Evolutionary conservation across 2,113 vertebrate species (phyloP), one percentile per base, ranked within the genome.

Genomic region (Oreocharis arfaki): DNA sequence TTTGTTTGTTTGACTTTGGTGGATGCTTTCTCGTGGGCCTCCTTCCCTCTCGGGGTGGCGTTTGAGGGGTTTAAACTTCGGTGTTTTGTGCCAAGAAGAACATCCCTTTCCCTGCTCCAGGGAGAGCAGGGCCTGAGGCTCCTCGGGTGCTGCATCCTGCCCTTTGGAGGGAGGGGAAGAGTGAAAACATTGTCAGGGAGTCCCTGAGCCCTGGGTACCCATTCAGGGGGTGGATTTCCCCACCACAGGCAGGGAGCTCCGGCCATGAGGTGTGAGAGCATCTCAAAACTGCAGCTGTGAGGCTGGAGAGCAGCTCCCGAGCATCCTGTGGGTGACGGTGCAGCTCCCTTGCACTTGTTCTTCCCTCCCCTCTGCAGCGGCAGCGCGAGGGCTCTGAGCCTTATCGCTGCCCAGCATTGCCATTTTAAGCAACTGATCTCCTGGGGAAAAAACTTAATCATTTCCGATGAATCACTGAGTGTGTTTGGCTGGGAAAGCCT

Each of bases 381-480:
- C 67, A 33, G 13, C 3, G 0, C 0, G 1, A 69, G 47, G 47
- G 30, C 93, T 92, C 16, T 0, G 33, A 87, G 76, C 64, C 95
- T 90, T 93, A 93, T 97, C 93, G 0, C 78, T 93, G 84, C 80
- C 87, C 91, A 44, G 87, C 61, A 37, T 50, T 95, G 93, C 97
- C 95, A 84, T 95, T 97, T 96, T 88, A 94, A 96, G 97, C 53
- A 86, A 84, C 79, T 93, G 90, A 97, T 96, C 86, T 96, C 50
- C 5, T 13, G 57, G 80, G 82, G 73, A 60, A 90, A 90, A 75
- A 92, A 93, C 89, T 80, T 89, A 93, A 95, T 97, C 86, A 90
- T 97, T 97, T 95, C 95, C 47, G 90, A 94, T 97, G 96, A 97
- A 87, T 97, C 96, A 97, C 82, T 81, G 56, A 67, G 73, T 19